Conservation (phyloP, 2,113 vertebrate species). For the Myotis brandtii region DNA sequence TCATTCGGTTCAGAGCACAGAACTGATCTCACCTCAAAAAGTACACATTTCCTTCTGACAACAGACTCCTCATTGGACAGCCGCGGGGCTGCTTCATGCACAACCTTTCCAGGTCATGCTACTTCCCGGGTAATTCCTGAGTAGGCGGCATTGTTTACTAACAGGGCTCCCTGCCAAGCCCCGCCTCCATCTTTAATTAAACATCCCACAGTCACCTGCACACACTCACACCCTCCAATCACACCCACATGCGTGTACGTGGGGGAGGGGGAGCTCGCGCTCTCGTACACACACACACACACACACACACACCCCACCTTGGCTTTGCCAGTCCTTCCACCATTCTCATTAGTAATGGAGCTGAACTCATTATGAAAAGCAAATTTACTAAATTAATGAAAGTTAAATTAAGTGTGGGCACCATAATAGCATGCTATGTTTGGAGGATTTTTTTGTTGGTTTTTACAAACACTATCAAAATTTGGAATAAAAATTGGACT, state of each 20-base stretch:
- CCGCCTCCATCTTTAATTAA: slow-evolving; percentile 50
- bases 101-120: slow-evolving; percentile 89
- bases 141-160: slow-evolving; percentile 71
- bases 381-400: slow-evolving; percentile 70
- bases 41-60: slow-evolving; percentile 94
- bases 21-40: slow-evolving; percentile 95
- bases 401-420: slow-evolving; percentile 57
- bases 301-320: background rate
- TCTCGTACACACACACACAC: background rate
- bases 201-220: background rate
- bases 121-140: slow-evolving; percentile 86
- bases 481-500: slow-evolving; percentile 57
- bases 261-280: too few species aligned
- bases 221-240: background rate
- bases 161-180: slow-evolving; percentile 30
- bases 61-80: slow-evolving; percentile 91
- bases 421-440: slow-evolving; percentile 35
- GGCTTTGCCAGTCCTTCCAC: background rate
- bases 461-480: slow-evolving; percentile 49
- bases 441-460: background rate
- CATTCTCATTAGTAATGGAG: slow-evolving; percentile 16
- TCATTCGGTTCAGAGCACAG: slow-evolving; percentile 95
- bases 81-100: slow-evolving; percentile 84
- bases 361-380: background rate
- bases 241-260: background rate